A percentile compares a stretch with the other conserved stretches of the same genome.
phyloP scores from a whole-genome alignment of 2,113 vertebrate genomes.

The Siphamia tubifer region DNA sequence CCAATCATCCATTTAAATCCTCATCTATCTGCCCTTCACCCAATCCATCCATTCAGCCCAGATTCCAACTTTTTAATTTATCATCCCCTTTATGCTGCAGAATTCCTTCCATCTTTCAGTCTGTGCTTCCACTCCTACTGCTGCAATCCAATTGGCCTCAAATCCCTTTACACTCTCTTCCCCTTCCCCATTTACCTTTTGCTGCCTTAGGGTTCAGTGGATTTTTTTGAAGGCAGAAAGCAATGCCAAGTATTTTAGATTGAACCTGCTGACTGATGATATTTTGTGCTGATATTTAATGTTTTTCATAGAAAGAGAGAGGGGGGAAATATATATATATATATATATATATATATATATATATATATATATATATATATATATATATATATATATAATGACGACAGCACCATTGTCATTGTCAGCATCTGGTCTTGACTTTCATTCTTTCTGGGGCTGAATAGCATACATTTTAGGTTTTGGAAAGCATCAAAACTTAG shows the following conservation, averaged over 20 bases:
- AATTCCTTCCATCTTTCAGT: conserved; percentile 45
- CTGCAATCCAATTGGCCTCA: conserved; percentile 43
- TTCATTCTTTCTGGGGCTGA: no score
- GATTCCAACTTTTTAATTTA: conserved; percentile 58
- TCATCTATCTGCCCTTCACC: conserved; percentile 56
- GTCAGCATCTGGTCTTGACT: no score
- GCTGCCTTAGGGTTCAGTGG: conserved; percentile 27
- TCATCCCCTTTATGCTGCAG: conserved; percentile 28
- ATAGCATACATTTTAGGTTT: no score
- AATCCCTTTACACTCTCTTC: not conserved
- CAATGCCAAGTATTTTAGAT: conserved; percentile 23
- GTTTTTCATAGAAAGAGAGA: conserved; percentile 15
- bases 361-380: no score
- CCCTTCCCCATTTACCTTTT: conserved; percentile 21
- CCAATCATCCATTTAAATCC: conserved; percentile 66
- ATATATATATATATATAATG: no score
- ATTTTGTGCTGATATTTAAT: conserved; percentile 46
- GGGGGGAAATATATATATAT: no score
- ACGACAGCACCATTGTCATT: no score
- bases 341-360: no score
- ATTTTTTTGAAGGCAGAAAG: conserved; percentile 41
- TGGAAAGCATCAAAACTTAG: no score
- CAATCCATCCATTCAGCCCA: conserved; percentile 51
- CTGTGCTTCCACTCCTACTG: conserved; percentile 13
- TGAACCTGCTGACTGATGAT: conserved; percentile 46